Base-by-base conservation (phyloP, 2,797 vertebrate genomes). In the Vespertilio murinus region DNA sequence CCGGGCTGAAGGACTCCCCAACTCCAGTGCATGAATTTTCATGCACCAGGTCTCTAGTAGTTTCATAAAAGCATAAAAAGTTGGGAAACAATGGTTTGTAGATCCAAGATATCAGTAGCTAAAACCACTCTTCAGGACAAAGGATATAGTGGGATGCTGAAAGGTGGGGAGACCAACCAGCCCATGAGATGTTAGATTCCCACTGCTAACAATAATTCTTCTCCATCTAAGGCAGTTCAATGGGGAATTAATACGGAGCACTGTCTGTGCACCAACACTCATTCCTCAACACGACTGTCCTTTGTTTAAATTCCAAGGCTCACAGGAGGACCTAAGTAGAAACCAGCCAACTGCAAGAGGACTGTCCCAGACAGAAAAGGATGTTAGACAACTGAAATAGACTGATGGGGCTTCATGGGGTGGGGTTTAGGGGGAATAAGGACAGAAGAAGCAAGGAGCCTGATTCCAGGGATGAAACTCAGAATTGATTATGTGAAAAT, bases 261-360 rank as follows among this genome's bases (percentile, higher is more conserved):
- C 4, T 65, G 10, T 45, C 35, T 80, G 40, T 89, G 54, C 12
- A 45, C 45, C 38, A 2, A 49, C 83, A 84, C n/a, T 91, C 73
- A 42, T 12, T 35, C 10, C 42, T 40, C 17, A 88, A 49, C 22
- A 90, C 33, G 64, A 22, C 13, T 70, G 25, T 71, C 23, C 49
- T 86, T 9, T 82, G 70, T 82, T 94, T 67, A 91, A 80, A 91
- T 88, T 28, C 40, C 73, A 88, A 88, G 45, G 40, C n/a, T 90
- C 54, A 67, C 12, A 88, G 42, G 45, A 90, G 87, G 35, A 83
- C 65, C 54, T 71, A 78, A 8, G 52, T 79, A 84, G 65, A 92
- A 70, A 88, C 78, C 65, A 17, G 45, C 42, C 13, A 20, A 67
- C 18, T 75, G 5, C 38, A 89, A 79, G 23, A 74, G 56, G 77